These are phyloP conservation scores for Cassiopea xamachana DNA, from an alignment of 30 jellyfish, hydroid and myxozoan genomes.

Conservation along the genomic window DNA sequence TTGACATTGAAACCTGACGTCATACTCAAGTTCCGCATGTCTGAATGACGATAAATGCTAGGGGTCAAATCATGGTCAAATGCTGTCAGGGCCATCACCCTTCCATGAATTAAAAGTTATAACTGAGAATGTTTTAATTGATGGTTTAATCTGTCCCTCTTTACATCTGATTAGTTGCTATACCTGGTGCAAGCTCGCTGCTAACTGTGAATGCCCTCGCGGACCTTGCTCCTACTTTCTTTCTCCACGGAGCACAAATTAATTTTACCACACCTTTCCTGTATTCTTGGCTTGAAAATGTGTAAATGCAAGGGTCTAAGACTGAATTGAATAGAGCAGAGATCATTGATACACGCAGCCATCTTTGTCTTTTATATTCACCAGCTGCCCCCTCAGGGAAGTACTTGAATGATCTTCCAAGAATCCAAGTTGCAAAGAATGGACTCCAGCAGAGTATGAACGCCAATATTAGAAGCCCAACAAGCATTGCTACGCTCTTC, in stretches of 20 bases:
- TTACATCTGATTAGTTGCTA: not conserved
- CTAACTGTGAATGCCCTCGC: not conserved
- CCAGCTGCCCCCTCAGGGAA: not conserved
- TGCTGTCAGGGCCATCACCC: no score
- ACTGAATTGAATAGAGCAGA: not conserved
- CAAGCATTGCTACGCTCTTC: not conserved
- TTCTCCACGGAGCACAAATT: not conserved
- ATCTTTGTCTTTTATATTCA: not conserved
- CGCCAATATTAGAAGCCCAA: not conserved
- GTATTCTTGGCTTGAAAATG: slow-evolving; percentile 7
- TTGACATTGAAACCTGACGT: no score
- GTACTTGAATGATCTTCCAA: not conserved
- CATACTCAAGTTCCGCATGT: no score
- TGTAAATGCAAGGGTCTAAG: slow-evolving; percentile 1
- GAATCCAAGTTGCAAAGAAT: not conserved
- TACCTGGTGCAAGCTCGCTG: not conserved
- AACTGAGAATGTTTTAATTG: no score
- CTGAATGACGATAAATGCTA: no score
- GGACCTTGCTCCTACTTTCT: not conserved
- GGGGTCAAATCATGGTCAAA: no score
- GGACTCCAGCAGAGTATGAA: not conserved
- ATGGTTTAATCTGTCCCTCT: no score
- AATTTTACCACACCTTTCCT: not conserved
- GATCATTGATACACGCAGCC: slow-evolving; percentile 3
- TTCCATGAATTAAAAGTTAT: no score